Conservation (phyloP, 2,797 vertebrate genomes). For the Sebastes diaconus region DNA sequence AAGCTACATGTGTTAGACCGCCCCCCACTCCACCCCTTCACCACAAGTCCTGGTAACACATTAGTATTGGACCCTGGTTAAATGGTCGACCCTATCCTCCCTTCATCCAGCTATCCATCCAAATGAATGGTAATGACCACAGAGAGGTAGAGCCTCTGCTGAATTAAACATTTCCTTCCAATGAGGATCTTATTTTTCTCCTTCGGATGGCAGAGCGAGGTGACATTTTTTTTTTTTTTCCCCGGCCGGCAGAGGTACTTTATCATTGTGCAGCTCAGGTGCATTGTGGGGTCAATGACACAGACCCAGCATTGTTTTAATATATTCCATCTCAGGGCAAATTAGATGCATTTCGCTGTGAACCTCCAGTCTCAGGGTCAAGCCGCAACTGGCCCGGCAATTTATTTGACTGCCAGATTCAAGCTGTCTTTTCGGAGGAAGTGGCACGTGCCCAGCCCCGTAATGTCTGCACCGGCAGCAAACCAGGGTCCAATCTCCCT, state of each 20-base stretch:
- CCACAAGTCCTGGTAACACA: constrained; percentile 67
- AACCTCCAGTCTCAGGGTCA: constrained; percentile 65
- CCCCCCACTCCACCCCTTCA: constrained; percentile 8
- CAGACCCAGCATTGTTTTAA: constrained; percentile 68
- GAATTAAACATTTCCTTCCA: constrained; percentile 78
- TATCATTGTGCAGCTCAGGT: constrained; percentile 73
- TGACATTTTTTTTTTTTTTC: constrained; percentile 25
- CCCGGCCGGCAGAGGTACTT: constrained; percentile 56
- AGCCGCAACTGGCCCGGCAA: constrained; percentile 55
- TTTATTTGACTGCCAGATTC: constrained; percentile 71
- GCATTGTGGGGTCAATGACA: constrained; percentile 72
- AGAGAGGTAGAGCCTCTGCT: constrained; percentile 57
- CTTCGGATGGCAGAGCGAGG: constrained; percentile 32
- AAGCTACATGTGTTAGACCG: constrained; percentile 47
- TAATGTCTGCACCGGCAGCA: constrained; percentile 43
- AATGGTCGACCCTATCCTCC: constrained; percentile 47
- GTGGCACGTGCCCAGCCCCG: constrained; percentile 26
- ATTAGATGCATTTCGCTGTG: constrained; percentile 72
- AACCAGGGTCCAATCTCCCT: constrained; percentile 63
- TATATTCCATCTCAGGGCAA: constrained; percentile 73
- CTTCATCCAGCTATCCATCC: constrained; percentile 66
- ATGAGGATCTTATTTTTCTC: constrained; percentile 63
- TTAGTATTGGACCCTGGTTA: constrained; percentile 73
- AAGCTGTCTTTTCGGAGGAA: constrained; percentile 31
- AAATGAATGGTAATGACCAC: constrained; percentile 69